A percentile compares a stretch with the other conserved stretches of the same genome.
phyloP scores from a whole-genome alignment of 1,140 invertebrate species.

The Papilio polytes region DNA sequence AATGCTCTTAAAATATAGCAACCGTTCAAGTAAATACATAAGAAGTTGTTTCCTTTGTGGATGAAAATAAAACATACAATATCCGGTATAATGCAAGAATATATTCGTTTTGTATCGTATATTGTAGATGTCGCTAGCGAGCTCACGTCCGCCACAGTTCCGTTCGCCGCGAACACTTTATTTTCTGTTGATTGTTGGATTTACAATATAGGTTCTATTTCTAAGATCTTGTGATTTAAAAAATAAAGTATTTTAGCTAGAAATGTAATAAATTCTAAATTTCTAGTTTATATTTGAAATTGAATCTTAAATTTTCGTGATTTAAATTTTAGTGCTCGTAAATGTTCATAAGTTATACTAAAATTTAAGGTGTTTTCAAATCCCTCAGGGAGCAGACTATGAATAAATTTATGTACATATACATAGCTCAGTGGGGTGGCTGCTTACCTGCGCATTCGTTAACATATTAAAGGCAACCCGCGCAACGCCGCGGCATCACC shows the following conservation, averaged over 20 bases:
- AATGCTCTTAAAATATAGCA: no score
- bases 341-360: neutral
- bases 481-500: neutral
- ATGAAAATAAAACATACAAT: neutral
- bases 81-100: neutral
- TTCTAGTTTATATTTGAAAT: neutral
- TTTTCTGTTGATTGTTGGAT: conserved; percentile 1
- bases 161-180: neutral
- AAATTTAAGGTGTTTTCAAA: conserved; percentile 13
- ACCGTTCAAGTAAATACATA: neutral
- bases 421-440: neutral
- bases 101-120: neutral
- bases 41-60: neutral
- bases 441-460: conserved; percentile 5
- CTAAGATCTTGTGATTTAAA: neutral
- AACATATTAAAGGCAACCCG: neutral
- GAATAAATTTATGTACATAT: conserved; percentile 19
- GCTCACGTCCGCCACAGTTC: neutral
- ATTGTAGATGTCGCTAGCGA: neutral
- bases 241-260: neutral
- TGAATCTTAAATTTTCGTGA: neutral
- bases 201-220: neutral
- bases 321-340: neutral
- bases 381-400: conserved; percentile 10
- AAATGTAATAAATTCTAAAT: neutral